phyloP scores from a whole-genome alignment of 2,797 vertebrate species.

The Hylomyscus alleni region DNA sequence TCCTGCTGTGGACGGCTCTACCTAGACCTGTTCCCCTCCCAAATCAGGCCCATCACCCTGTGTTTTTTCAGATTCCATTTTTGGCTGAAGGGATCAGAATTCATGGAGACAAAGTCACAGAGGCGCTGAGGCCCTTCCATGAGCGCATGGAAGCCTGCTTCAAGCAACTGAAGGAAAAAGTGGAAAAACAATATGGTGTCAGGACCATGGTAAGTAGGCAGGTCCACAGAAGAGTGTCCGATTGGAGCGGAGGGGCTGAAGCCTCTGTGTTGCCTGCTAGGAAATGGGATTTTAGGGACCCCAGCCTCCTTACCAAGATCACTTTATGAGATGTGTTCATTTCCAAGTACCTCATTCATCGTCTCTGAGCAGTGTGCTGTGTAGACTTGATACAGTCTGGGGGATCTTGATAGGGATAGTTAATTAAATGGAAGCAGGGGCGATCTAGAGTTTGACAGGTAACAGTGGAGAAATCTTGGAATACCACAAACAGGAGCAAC shows the following conservation, averaged over 20 bases:
- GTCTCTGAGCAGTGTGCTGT: not conserved
- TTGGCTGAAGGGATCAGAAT: slow-evolving; percentile 96
- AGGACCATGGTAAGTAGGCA: slow-evolving; percentile 91
- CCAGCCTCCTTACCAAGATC: not conserved
- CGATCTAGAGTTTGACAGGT: not conserved
- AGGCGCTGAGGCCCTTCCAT: slow-evolving; percentile 97
- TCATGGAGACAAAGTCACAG: slow-evolving; percentile 98
- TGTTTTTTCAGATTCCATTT: slow-evolving; percentile 94
- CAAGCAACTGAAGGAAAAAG: slow-evolving; percentile 96
- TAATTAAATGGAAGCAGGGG: not conserved
- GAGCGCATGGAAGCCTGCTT: slow-evolving; percentile 98
- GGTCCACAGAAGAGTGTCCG: fast-evolving
- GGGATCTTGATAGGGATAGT: not conserved
- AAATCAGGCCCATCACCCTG: not conserved
- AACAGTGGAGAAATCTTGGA: not conserved
- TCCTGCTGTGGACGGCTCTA: fast-evolving
- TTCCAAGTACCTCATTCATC: not conserved
- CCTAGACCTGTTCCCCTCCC: too few relatives aligned
- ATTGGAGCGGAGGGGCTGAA: fast-evolving
- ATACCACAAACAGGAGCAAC: not conserved
- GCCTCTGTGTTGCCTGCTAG: fast-evolving
- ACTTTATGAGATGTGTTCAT: not conserved
- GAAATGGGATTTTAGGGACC: not conserved
- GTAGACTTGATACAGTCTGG: too few relatives aligned
- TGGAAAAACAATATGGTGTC: slow-evolving; percentile 97